Evolutionary conservation across 2,888 invertebrate genomes (phyloP).

Genomic region (Axea sp.): DNA sequence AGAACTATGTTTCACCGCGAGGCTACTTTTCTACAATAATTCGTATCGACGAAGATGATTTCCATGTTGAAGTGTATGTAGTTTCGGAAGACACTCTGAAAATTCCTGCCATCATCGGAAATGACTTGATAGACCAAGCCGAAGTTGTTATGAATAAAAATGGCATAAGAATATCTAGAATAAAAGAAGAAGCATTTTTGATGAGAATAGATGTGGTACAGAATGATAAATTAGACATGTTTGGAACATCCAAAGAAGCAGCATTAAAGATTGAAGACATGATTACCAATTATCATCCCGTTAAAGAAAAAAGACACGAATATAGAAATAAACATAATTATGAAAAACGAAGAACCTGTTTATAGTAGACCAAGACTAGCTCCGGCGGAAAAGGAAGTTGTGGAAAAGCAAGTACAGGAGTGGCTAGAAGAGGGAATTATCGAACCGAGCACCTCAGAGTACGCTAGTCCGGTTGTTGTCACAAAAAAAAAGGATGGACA

Average conservation of each 20-base stretch:
- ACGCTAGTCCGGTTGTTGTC: slow-evolving; percentile 62
- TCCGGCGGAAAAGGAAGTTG: slow-evolving; percentile 8
- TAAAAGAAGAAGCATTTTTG: not conserved
- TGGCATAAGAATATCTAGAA: slow-evolving; percentile 6
- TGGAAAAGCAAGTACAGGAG: not conserved
- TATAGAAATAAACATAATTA: not conserved
- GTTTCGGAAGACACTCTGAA: slow-evolving; percentile 35
- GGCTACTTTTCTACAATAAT: slow-evolving; percentile 22
- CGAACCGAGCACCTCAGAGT: slow-evolving; percentile 31
- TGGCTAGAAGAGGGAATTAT: slow-evolving; percentile 60
- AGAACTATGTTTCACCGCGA: slow-evolving; percentile 20
- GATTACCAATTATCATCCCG: not conserved
- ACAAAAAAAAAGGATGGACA: slow-evolving; percentile 44
- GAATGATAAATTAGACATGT: no score
- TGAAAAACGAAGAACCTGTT: slow-evolving; percentile 7
- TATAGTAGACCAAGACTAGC: slow-evolving; percentile 6
- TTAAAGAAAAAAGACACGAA: not conserved
- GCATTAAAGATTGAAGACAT: no score
- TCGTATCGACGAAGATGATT: slow-evolving; percentile 3
- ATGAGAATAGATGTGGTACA: no score
- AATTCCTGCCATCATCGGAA: slow-evolving; percentile 38
- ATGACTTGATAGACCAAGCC: slow-evolving; percentile 40
- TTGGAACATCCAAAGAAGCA: no score
- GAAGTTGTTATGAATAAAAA: slow-evolving; percentile 12
- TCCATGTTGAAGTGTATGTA: slow-evolving; percentile 26